Conservation (phyloP, 2,888 invertebrate genomes). For the Rhabditoides inermis region DNA sequence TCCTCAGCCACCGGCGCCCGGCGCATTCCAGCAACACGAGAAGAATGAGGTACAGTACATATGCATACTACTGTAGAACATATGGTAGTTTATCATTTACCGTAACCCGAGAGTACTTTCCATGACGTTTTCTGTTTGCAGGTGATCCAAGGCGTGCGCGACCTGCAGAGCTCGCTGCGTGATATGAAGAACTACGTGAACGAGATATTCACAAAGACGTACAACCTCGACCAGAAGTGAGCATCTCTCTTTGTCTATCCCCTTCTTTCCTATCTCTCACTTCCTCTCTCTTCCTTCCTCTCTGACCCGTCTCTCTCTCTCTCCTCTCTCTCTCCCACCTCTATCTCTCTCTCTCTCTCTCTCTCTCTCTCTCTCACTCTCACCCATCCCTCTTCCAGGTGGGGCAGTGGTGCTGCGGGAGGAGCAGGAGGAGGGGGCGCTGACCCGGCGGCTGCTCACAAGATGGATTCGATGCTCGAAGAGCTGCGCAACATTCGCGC, state of each 20-base stretch:
- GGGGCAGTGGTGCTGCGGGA: constrained; percentile 15
- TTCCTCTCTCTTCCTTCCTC: not conserved
- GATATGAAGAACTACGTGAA: constrained; percentile 63
- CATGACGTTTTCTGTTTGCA: too few relatives aligned
- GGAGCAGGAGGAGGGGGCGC: too few relatives aligned
- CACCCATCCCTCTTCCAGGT: constrained; percentile 10
- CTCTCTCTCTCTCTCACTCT: not conserved
- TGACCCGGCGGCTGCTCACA: constrained; percentile 19
- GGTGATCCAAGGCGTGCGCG: too few relatives aligned
- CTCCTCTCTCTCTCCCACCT: not conserved
- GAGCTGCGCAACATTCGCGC: constrained; percentile 27
- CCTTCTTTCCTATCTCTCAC: not conserved
- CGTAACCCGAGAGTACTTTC: too few relatives aligned
- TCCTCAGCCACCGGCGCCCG: constrained; percentile 40
- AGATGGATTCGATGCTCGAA: constrained; percentile 25
- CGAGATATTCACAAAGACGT: constrained; percentile 48
- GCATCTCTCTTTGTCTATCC: not conserved
- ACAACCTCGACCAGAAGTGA: constrained; percentile 46
- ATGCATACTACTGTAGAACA: too few relatives aligned
- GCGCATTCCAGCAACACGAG: constrained; percentile 75
- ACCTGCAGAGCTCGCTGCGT: too few relatives aligned
- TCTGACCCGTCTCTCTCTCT: not conserved
- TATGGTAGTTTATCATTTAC: too few relatives aligned
- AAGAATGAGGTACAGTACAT: constrained; percentile 76
- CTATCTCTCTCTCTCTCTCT: not conserved